Conservation (phyloP, 2,113 vertebrate genomes). For the Zonotrichia leucophrys region DNA sequence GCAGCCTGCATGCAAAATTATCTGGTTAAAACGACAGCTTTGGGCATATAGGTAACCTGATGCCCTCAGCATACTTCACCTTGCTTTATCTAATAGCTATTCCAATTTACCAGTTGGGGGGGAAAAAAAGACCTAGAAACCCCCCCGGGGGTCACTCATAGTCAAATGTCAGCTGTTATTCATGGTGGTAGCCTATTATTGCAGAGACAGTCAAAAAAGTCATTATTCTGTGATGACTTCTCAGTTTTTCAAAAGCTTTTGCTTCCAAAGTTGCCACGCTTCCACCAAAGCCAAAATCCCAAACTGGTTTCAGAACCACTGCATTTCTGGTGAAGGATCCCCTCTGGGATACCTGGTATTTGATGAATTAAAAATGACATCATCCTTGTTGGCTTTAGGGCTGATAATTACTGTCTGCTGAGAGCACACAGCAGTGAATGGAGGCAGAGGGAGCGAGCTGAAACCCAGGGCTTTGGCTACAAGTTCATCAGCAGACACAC, state of each 20-base stretch:
- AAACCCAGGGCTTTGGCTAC: not conserved
- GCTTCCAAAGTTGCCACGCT: not conserved
- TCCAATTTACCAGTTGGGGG: not conserved
- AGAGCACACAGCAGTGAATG: not conserved
- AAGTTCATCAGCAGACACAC: not conserved
- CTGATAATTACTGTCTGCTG: constrained; percentile 28
- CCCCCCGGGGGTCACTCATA: not conserved
- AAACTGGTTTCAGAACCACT: not conserved
- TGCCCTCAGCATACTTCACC: not conserved
- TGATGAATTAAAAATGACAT: constrained; percentile 42
- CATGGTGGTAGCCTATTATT: not conserved
- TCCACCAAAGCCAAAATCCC: not conserved
- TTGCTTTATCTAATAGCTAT: not conserved
- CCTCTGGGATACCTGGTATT: constrained; percentile 18
- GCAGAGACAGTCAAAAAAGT: not conserved
- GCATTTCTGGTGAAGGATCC: not conserved
- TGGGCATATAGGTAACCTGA: not conserved
- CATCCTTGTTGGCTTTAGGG: constrained; percentile 11
- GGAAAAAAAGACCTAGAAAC: not conserved
- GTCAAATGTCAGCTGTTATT: constrained; percentile 1
- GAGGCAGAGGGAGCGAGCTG: not conserved
- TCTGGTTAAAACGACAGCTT: not conserved
- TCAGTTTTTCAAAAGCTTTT: constrained; percentile 9
- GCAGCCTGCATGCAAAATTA: not conserved
- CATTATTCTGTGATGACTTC: not conserved